Percentiles rank a stretch among this genome's conserved stretches.
Evolutionary conservation across 2,113 vertebrate species (phyloP).

Genomic region (Nettapus auritus): DNA sequence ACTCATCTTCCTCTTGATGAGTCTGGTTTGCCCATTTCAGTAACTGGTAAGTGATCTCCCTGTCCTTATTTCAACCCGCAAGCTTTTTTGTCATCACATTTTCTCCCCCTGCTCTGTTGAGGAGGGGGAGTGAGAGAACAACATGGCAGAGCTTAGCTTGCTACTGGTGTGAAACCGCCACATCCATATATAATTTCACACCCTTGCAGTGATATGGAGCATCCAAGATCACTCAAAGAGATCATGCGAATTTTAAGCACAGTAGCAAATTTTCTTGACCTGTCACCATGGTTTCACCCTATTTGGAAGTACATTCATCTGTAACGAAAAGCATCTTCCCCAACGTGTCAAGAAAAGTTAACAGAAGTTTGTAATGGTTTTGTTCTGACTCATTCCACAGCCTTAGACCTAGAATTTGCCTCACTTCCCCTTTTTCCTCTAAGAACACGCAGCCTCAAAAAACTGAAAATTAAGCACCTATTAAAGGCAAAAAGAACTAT

Average conservation of each 20-base stretch:
- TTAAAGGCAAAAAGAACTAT: neutral
- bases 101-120: neutral
- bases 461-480: neutral
- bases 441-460: neutral
- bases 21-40: no score
- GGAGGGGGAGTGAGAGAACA: neutral
- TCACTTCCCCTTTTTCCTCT: neutral
- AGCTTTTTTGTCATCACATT: neutral
- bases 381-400: neutral
- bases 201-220: neutral
- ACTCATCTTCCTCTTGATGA: no score
- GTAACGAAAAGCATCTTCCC: rapidly evolving
- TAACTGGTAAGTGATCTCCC: neutral
- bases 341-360: rapidly evolving
- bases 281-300: neutral
- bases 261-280: neutral
- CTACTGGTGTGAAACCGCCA: neutral
- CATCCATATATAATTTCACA: neutral
- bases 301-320: neutral
- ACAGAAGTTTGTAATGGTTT: neutral
- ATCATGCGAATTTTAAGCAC: rapidly evolving
- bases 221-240: neutral
- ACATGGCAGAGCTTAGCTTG: neutral
- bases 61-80: neutral
- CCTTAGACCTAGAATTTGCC: neutral